Evolutionary conservation across 2,113 vertebrate species (phyloP), one percentile per base, ranked within the genome.

Genomic region (Cynoglossus semilaevis): DNA sequence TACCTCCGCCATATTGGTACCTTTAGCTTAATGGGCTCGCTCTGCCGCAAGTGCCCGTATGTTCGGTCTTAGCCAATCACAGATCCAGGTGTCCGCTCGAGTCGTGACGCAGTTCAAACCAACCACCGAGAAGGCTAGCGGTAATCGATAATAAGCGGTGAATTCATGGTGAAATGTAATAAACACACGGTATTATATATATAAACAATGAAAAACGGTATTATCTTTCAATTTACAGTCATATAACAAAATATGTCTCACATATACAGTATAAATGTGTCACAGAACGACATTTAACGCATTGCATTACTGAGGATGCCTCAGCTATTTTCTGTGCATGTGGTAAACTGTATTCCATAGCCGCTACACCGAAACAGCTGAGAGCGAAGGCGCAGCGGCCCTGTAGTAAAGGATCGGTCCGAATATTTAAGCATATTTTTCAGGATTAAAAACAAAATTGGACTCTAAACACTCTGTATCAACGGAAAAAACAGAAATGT

Each of bases 1-100:
- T 93, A 96, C 95, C 95, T 97, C 94, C 95, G 95, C 94, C 94
- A 96, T 96, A 94, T 95, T 96, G 94, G 92, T 94, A 94, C 92
- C 92, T 94, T 94, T 90, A 88, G 91, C 92, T 93, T 29, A 90
- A 93, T 94, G 90, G 89, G 89, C 91, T 90, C 90, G 88, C 89
- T 87, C 84, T 87, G 85, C 89, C 89, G 74, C 85, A 92, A 92
- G 90, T 93, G 91, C 94, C 95, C 95, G 95, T 93, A 96, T 97
- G 79, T 86, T 77, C 82, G 83, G 85, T 76, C 84, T 86, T 70
- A 91, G 85, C 95, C 95, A 96, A 96, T 96, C 81, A 78, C 57
- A 77, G 49, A 13, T 64, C 65, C 75, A 80, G 78, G 71, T 79
- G 75, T 72, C 82, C 52, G 54, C 44, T 69, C 15, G 36, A 59